Percentiles rank a stretch among this genome's conserved stretches.
phyloP scores from a whole-genome alignment of 2,888 invertebrate genomes.

The Amphipyra berbera region DNA sequence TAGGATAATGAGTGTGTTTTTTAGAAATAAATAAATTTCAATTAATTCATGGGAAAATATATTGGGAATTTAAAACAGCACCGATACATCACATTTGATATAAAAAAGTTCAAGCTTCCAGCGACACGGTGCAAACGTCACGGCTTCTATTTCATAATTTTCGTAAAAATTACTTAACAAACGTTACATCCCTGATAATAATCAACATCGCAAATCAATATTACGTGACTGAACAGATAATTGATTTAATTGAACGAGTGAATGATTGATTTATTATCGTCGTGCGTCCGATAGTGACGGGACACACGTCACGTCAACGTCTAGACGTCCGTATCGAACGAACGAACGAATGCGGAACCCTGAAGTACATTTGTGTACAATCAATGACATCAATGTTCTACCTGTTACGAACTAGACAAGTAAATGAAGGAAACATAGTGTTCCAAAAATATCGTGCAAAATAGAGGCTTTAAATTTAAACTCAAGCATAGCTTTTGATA shows the following conservation, averaged over 20 bases:
- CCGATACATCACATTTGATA: not conserved
- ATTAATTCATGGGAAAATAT: too few relatives aligned
- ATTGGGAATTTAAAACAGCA: too few relatives aligned
- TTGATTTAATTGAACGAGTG: constrained; percentile 58
- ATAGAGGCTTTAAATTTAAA: too few relatives aligned
- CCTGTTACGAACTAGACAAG: constrained; percentile 12
- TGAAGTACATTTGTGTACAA: constrained; percentile 40
- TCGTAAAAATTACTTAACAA: constrained; percentile 1
- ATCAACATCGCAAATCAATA: constrained; percentile 54
- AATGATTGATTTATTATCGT: constrained; percentile 58
- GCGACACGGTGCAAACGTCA: not conserved
- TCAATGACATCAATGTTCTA: constrained; percentile 25
- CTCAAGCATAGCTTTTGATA: too few relatives aligned
- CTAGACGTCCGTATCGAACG: constrained; percentile 44
- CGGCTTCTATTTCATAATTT: not conserved
- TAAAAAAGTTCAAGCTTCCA: too few relatives aligned
- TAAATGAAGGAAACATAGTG: not conserved
- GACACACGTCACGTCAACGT: constrained; percentile 57
- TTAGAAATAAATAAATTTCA: too few relatives aligned
- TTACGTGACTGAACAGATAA: constrained; percentile 49
- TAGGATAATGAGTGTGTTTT: too few relatives aligned
- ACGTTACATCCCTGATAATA: constrained; percentile 26
- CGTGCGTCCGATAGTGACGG: constrained; percentile 50
- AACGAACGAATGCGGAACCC: constrained; percentile 51
- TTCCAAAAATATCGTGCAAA: not conserved